These are phyloP conservation scores for Oncorhynchus tshawytscha DNA, from an alignment of 2,113 vertebrate genomes.

Conservation along the genomic window DNA sequence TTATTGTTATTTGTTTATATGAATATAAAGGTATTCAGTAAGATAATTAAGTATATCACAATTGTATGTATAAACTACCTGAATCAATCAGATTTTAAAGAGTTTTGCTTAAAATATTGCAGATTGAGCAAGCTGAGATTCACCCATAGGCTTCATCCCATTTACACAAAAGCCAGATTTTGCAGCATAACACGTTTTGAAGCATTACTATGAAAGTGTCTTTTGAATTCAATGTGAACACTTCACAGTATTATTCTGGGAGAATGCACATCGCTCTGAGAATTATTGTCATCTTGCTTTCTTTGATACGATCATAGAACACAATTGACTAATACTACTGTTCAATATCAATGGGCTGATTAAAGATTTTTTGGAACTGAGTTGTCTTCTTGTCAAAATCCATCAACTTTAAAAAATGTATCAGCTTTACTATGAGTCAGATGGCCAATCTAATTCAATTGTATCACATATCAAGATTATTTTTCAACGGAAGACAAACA, in stretches of 20 bases:
- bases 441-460: background rate
- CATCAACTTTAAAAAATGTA: background rate
- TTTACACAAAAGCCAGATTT: background rate
- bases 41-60: constrained; percentile 65
- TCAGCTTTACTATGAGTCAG: background rate
- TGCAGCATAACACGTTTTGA: background rate
- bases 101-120: constrained; percentile 29
- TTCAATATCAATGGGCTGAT: constrained; percentile 62
- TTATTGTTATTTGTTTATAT: constrained; percentile 65
- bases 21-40: constrained; percentile 54
- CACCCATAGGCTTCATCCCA: background rate
- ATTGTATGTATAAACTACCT: constrained; percentile 63
- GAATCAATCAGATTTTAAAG: constrained; percentile 53
- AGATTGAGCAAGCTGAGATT: background rate
- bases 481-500: background rate
- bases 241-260: constrained; percentile 20
- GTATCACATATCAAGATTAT: background rate
- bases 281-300: constrained; percentile 41
- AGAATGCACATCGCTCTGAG: constrained; percentile 45
- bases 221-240: constrained; percentile 16
- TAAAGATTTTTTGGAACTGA: constrained; percentile 70
- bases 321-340: constrained; percentile 48
- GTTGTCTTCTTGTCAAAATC: constrained; percentile 37
- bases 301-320: constrained; percentile 53
- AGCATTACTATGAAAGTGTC: background rate